These are phyloP conservation scores for Epiblema foenella DNA, from an alignment of 2,888 invertebrate genomes.

Conservation along the genomic window DNA sequence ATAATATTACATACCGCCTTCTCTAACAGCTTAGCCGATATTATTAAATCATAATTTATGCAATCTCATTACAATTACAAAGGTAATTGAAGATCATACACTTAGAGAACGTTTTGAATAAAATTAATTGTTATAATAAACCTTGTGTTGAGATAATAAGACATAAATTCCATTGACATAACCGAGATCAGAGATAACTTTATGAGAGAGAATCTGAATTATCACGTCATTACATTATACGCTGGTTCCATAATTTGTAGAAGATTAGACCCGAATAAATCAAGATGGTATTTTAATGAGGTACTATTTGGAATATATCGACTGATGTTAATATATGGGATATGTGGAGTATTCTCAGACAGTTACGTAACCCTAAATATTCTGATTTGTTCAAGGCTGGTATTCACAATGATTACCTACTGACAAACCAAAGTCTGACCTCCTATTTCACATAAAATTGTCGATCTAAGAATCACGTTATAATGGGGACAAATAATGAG, in stretches of 20 bases:
- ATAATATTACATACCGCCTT: slow-evolving; percentile 11
- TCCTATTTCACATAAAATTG: neutral
- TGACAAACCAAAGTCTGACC: neutral
- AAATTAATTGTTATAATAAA: slow-evolving; percentile 1
- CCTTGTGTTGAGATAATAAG: slow-evolving; percentile 17
- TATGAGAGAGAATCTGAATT: slow-evolving; percentile 44
- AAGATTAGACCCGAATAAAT: slow-evolving; percentile 53
- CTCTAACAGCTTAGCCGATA: slow-evolving; percentile 21
- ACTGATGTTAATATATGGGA: slow-evolving; percentile 56
- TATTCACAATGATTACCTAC: neutral
- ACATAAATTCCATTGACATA: slow-evolving; percentile 34
- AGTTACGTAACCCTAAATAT: slow-evolving; percentile 37
- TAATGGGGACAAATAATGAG: neutral
- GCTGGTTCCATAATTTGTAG: slow-evolving; percentile 48
- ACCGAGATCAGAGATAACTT: slow-evolving; percentile 16
- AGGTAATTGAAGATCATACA: slow-evolving; percentile 33
- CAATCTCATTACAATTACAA: slow-evolving; percentile 35
- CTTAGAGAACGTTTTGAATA: neutral
- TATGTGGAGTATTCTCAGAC: slow-evolving; percentile 32
- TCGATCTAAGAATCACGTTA: neutral
- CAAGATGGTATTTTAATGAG: slow-evolving; percentile 57
- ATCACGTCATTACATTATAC: slow-evolving; percentile 49
- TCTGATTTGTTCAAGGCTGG: slow-evolving; percentile 14
- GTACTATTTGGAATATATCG: slow-evolving; percentile 56
- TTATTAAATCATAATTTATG: slow-evolving; percentile 38